A percentile compares a stretch with the other conserved stretches of the same genome.
phyloP scores from a whole-genome alignment of 2,113 vertebrate genomes.

The Dipodomys stephensi region DNA sequence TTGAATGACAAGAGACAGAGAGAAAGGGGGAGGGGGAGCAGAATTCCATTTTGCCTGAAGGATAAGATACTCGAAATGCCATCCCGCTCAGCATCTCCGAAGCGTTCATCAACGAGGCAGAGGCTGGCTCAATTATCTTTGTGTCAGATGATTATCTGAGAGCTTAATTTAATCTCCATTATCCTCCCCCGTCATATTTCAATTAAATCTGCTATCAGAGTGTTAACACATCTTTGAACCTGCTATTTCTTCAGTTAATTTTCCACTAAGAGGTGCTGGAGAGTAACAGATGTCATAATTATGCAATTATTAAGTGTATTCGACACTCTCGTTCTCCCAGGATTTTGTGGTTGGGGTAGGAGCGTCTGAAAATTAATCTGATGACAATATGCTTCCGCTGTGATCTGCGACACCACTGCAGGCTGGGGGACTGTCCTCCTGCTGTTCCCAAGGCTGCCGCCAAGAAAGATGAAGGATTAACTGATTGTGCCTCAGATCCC shows the following conservation, averaged over 20 bases:
- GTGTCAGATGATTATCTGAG: constrained; percentile 95
- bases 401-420: constrained; percentile 83
- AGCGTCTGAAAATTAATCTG: constrained; percentile 87
- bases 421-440: constrained; percentile 78
- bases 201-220: constrained; percentile 93
- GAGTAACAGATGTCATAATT: constrained; percentile 97
- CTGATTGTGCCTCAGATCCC: constrained; percentile 71
- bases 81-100: constrained; percentile 68
- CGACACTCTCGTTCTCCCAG: constrained; percentile 88
- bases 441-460: constrained; percentile 76
- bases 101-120: constrained; percentile 87
- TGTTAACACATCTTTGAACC: constrained; percentile 93
- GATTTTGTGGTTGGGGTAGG: constrained; percentile 73
- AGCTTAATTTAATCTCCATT: constrained; percentile 96
- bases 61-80: constrained; percentile 46
- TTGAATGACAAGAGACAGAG: constrained; percentile 69
- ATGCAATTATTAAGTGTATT: constrained; percentile 94
- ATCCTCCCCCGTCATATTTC: constrained; percentile 93
- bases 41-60: constrained; percentile 75
- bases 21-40: not conserved
- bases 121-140: constrained; percentile 95
- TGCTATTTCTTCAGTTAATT: constrained; percentile 93
- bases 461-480: constrained; percentile 82
- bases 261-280: constrained; percentile 91
- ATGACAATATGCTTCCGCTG: constrained; percentile 87